Percentiles rank a stretch among this genome's conserved stretches.
These are phyloP conservation scores for Stercorarius parasiticus DNA, from an alignment of 2,113 vertebrate species.

Conservation along the genomic window DNA sequence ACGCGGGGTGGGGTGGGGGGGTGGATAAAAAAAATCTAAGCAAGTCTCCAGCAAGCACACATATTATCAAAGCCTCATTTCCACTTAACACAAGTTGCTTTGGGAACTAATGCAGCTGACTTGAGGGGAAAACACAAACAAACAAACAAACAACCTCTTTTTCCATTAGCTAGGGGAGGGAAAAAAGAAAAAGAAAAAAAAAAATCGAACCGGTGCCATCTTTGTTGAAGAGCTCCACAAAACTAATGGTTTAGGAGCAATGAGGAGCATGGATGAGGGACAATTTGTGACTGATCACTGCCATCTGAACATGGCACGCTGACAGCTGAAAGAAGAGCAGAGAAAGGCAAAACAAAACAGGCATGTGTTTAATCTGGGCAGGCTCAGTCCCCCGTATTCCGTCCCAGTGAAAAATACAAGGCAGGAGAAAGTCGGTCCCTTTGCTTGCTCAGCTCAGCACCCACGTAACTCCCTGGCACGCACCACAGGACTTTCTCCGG, in stretches of 20 bases:
- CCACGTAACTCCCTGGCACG: neutral
- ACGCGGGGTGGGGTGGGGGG: neutral
- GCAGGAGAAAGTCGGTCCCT: neutral
- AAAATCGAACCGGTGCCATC: neutral
- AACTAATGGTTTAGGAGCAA: conserved; percentile 22
- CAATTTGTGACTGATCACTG: conserved; percentile 32
- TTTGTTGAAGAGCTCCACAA: neutral
- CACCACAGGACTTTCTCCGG: neutral
- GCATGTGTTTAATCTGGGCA: conserved; percentile 3
- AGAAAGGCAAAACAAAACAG: conserved; percentile 20
- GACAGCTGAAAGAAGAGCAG: conserved; percentile 8
- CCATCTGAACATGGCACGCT: conserved; percentile 2
- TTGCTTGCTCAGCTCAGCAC: neutral
- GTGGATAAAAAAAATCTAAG: neutral
- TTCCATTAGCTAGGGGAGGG: neutral
- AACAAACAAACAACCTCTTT: conserved; percentile 7
- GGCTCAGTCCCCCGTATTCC: neutral
- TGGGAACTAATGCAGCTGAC: conserved; percentile 24
- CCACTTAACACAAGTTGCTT: conserved; percentile 26
- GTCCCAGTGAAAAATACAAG: neutral
- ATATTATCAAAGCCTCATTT: conserved; percentile 20
- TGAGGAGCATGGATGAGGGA: neutral
- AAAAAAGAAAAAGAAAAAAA: neutral
- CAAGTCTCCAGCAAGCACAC: neutral
- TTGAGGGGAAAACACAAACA: neutral